phyloP scores from a whole-genome alignment of 2,797 vertebrate genomes.

The Melanotaenia trifasciata region DNA sequence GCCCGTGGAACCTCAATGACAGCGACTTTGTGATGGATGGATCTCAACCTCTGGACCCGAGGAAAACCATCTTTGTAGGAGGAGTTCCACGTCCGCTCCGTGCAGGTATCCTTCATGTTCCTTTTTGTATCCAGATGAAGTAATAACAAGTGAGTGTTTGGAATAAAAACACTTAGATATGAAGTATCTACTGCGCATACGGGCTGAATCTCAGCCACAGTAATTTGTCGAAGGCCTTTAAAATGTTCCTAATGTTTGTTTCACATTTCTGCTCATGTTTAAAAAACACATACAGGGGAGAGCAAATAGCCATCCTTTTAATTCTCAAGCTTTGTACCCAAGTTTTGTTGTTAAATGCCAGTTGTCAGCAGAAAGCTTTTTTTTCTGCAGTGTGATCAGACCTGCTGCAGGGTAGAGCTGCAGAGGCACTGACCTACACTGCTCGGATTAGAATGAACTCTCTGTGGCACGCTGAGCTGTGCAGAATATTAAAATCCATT shows the following conservation, averaged over 20 bases:
- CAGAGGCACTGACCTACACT: constrained; percentile 44
- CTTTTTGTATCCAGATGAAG: background rate
- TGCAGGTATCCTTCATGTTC: constrained; percentile 86
- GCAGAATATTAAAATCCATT: constrained; percentile 40
- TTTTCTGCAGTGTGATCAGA: constrained; percentile 31
- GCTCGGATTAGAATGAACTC: constrained; percentile 38
- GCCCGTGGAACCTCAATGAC: constrained; percentile 99
- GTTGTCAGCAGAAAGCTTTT: constrained; percentile 10
- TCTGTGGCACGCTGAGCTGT: constrained; percentile 26
- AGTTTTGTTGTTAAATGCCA: constrained; percentile 13
- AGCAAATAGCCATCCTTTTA: background rate
- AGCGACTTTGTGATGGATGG: constrained; percentile 99
- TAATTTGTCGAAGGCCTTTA: constrained; percentile 18
- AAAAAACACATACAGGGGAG: background rate
- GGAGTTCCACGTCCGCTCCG: constrained; percentile 97
- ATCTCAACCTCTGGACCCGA: constrained; percentile 97
- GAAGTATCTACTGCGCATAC: background rate
- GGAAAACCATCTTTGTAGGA: constrained; percentile 99
- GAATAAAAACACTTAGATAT: constrained; percentile 19
- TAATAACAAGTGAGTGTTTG: constrained; percentile 26
- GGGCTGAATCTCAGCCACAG: constrained; percentile 1
- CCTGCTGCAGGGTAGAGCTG: constrained; percentile 20
- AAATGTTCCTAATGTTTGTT: background rate
- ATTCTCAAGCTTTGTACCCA: background rate
- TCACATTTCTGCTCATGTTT: background rate